Percentiles rank a stretch among this genome's conserved stretches.
These are phyloP conservation scores for Chaetophractus vellerosus DNA, from an alignment of 2,797 vertebrate genomes.

Conservation along the genomic window DNA sequence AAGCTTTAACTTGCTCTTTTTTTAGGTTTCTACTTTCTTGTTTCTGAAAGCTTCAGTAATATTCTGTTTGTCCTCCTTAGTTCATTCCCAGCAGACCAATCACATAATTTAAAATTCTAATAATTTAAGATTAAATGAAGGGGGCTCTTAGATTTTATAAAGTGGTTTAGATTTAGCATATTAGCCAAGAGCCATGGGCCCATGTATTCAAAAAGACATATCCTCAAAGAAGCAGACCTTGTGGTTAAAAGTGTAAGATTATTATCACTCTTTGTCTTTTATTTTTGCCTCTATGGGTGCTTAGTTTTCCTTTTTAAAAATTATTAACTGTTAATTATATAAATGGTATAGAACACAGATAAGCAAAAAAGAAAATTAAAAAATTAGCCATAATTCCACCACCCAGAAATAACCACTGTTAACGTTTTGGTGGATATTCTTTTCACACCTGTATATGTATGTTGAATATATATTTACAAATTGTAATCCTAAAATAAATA, in stretches of 20 bases:
- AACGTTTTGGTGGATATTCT: background rate
- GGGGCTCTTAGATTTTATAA: background rate
- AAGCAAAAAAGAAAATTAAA: background rate
- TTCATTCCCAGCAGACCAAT: background rate
- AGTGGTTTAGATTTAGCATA: conserved; percentile 10
- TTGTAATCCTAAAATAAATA: background rate
- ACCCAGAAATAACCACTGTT: background rate
- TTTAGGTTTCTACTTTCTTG: background rate
- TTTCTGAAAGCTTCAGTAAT: background rate
- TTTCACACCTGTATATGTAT: background rate
- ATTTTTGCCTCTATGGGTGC: conserved; percentile 2
- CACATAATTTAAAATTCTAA: conserved; percentile 21
- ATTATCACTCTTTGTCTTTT: background rate
- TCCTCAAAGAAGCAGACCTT: conserved; percentile 33
- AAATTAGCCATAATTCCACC: background rate
- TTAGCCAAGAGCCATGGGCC: background rate
- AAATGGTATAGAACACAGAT: background rate
- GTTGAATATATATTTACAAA: background rate
- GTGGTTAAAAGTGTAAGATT: background rate
- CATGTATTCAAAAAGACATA: background rate
- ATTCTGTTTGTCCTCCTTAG: background rate
- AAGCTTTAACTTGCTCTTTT: background rate
- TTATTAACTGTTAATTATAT: background rate
- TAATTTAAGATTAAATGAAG: conserved; percentile 31
- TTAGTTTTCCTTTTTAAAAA: background rate